These are phyloP conservation scores for Lycophotia porphyrea DNA, from an alignment of 2,888 invertebrate species.

Conservation along the genomic window DNA sequence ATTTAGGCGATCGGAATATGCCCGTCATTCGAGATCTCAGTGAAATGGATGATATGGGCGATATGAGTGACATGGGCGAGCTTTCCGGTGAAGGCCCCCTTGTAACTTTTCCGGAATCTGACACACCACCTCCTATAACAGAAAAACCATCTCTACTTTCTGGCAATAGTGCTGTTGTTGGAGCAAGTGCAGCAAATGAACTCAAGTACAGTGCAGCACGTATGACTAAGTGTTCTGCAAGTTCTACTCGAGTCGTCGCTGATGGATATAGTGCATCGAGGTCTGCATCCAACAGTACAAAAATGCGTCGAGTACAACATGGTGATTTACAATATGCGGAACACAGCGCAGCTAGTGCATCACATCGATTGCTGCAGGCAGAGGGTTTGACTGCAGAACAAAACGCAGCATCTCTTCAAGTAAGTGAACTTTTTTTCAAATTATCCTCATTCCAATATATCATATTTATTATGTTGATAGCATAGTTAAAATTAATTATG, in stretches of 20 bases:
- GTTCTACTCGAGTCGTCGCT: constrained; percentile 93
- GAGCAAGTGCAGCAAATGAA: constrained; percentile 91
- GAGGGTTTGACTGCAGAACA: constrained; percentile 97
- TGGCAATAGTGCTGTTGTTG: constrained; percentile 83
- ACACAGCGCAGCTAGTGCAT: constrained; percentile 94
- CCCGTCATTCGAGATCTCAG: constrained; percentile 87
- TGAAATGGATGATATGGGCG: constrained; percentile 87
- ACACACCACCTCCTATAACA: constrained; percentile 91
- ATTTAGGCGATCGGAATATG: constrained; percentile 84
- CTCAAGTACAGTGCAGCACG: constrained; percentile 96
- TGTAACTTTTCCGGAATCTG: constrained; percentile 95
- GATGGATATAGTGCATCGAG: constrained; percentile 95
- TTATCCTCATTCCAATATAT: neutral
- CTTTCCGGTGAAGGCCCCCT: constrained; percentile 91
- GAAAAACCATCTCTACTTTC: constrained; percentile 86
- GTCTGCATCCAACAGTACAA: constrained; percentile 86
- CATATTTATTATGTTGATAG: neutral
- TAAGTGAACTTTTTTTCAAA: constrained; percentile 78
- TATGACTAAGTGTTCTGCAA: constrained; percentile 92
- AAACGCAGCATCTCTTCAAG: constrained; percentile 95
- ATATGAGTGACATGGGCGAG: constrained; percentile 88
- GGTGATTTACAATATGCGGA: constrained; percentile 96
- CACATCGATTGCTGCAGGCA: constrained; percentile 94
- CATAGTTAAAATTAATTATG: neutral
- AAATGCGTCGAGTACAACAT: constrained; percentile 92